Evolutionary conservation across 2,113 vertebrate genomes (phyloP).

Genomic region (Daboia siamensis): DNA sequence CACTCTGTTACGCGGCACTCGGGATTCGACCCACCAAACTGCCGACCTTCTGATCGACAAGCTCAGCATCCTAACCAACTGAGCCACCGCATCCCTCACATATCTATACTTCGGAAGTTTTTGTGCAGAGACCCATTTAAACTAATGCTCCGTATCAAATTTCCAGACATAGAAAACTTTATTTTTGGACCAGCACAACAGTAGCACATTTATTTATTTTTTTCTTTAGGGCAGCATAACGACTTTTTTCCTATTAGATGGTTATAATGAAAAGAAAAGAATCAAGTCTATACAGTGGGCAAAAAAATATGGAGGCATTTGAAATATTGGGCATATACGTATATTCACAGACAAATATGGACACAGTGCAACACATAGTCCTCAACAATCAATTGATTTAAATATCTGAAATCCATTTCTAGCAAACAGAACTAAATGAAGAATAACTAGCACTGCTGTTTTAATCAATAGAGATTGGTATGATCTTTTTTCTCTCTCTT

Average conservation of each 20-base stretch:
- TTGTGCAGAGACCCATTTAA: background rate
- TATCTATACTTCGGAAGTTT: slow-evolving; percentile 30
- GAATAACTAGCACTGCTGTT: background rate
- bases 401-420: too few relatives aligned
- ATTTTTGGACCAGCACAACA: slow-evolving; percentile 17
- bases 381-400: too few relatives aligned
- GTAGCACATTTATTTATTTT: background rate
- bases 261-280: background rate
- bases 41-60: too few relatives aligned
- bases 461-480: background rate
- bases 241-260: background rate
- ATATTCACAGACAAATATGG: too few relatives aligned
- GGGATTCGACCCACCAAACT: too few relatives aligned
- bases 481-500: background rate
- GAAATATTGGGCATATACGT: too few relatives aligned
- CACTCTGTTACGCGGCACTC: too few relatives aligned
- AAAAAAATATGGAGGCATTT: too few relatives aligned
- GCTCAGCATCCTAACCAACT: too few relatives aligned
- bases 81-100: too few relatives aligned
- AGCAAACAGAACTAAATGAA: background rate
- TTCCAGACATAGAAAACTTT: slow-evolving; percentile 28
- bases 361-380: too few relatives aligned
- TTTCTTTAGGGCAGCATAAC: background rate
- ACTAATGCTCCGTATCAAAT: slow-evolving; percentile 5
- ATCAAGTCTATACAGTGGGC: background rate